Conservation (phyloP, 2,888 invertebrate genomes). For the Zootermopsis nevadensis region DNA sequence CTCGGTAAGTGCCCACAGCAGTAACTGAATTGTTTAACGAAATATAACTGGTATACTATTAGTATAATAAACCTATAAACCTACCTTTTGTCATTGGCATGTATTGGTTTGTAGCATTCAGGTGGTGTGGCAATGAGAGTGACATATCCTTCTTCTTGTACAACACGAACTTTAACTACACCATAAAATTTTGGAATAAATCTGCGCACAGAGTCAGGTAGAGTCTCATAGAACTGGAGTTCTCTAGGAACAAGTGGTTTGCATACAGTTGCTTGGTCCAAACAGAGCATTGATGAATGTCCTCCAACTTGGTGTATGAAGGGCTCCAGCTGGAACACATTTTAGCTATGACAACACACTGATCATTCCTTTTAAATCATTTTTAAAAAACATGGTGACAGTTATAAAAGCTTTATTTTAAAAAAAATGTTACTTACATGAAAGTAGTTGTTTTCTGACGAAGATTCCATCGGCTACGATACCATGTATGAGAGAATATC, state of each 20-base stretch:
- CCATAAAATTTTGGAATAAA: constrained; percentile 69
- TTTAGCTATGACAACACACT: constrained; percentile 1
- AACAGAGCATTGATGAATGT: constrained; percentile 66
- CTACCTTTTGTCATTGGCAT: constrained; percentile 44
- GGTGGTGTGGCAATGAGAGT: constrained; percentile 63
- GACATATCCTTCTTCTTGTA: constrained; percentile 65
- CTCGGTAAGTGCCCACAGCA: constrained; percentile 46
- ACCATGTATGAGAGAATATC: not conserved
- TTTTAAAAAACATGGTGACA: not conserved
- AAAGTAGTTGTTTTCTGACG: constrained; percentile 35
- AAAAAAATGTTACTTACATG: constrained; percentile 42
- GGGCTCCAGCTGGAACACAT: constrained; percentile 62
- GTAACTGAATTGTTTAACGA: not conserved
- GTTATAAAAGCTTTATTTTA: not conserved
- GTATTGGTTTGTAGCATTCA: constrained; percentile 55
- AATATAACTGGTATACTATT: not conserved
- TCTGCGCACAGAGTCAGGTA: constrained; percentile 64
- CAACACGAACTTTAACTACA: constrained; percentile 62
- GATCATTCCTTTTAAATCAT: not conserved
- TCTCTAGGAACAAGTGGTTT: constrained; percentile 68
- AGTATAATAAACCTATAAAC: not conserved
- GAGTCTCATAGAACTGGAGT: constrained; percentile 67
- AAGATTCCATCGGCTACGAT: constrained; percentile 45
- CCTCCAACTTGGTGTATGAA: constrained; percentile 70
- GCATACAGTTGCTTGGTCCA: constrained; percentile 67